phyloP scores from a whole-genome alignment of 2,797 vertebrate genomes.

The Dermochelys coriacea region DNA sequence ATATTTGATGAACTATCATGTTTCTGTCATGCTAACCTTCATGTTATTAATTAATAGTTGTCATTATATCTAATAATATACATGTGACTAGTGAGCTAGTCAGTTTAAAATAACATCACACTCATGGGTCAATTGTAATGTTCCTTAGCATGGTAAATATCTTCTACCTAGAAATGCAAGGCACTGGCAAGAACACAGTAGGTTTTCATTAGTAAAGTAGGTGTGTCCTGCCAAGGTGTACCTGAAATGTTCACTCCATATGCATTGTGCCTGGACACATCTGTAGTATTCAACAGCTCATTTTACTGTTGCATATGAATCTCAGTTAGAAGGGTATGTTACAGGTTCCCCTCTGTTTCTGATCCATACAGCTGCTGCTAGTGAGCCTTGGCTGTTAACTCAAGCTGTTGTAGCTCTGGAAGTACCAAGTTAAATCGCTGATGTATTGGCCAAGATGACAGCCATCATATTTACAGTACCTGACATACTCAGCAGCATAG shows the following conservation, averaged over 20 bases:
- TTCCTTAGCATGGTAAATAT: neutral
- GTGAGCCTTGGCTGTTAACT: neutral
- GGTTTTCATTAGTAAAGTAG: neutral
- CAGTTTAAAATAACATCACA: neutral
- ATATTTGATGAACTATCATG: neutral
- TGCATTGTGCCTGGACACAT: neutral
- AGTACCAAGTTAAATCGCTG: neutral
- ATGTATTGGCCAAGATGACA: neutral
- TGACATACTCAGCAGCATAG: neutral
- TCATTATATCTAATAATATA: neutral
- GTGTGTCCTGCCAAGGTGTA: neutral
- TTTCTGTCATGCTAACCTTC: neutral
- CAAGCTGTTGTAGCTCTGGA: neutral
- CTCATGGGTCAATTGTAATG: fast-evolving
- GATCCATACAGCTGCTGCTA: neutral
- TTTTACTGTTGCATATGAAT: neutral
- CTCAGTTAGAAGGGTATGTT: neutral
- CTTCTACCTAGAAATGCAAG: neutral
- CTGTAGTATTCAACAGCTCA: neutral
- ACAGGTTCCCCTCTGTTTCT: neutral
- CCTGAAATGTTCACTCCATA: neutral
- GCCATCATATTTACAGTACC: neutral
- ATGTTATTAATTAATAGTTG: neutral
- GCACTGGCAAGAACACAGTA: neutral
- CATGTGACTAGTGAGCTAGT: neutral